These are phyloP conservation scores for Dusona sp. DNA, from an alignment of 2,888 invertebrate species.

Conservation along the genomic window DNA sequence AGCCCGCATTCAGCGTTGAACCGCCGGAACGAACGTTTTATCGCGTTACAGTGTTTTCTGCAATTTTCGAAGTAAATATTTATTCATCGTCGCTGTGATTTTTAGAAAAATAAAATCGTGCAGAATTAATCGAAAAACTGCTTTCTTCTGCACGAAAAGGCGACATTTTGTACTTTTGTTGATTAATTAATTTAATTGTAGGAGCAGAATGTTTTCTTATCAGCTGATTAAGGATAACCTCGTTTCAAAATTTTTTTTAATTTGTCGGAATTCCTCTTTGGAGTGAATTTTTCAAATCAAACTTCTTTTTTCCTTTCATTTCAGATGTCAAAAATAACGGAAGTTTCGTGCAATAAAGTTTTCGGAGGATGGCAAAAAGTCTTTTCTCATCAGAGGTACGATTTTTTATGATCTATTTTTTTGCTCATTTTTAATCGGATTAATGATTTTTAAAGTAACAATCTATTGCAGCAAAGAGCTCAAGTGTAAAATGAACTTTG, in stretches of 20 bases:
- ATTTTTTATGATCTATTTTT: constrained; percentile 20
- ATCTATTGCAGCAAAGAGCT: constrained; percentile 87
- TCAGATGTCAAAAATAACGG: constrained; percentile 86
- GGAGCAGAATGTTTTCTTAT: neutral
- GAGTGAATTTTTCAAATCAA: neutral
- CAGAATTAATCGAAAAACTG: too few relatives aligned
- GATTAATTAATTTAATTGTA: neutral
- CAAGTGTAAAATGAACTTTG: constrained; percentile 97
- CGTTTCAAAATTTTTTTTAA: constrained; percentile 5
- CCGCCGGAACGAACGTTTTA: neutral
- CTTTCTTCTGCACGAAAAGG: too few relatives aligned
- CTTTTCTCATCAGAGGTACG: constrained; percentile 91
- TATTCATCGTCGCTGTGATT: neutral
- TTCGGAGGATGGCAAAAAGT: constrained; percentile 95
- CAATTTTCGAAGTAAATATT: constrained; percentile 5
- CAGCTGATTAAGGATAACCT: constrained; percentile 25
- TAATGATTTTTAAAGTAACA: neutral
- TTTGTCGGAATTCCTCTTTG: too few relatives aligned
- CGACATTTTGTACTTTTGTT: neutral
- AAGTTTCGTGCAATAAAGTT: constrained; percentile 89
- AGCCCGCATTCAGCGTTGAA: neutral
- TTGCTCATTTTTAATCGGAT: neutral
- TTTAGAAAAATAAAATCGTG: neutral
- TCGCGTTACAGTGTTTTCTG: neutral
- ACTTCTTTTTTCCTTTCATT: constrained; percentile 81